These are phyloP conservation scores for Oncorhynchus nerka DNA, from an alignment of 2,113 vertebrate genomes.

Conservation along the genomic window DNA sequence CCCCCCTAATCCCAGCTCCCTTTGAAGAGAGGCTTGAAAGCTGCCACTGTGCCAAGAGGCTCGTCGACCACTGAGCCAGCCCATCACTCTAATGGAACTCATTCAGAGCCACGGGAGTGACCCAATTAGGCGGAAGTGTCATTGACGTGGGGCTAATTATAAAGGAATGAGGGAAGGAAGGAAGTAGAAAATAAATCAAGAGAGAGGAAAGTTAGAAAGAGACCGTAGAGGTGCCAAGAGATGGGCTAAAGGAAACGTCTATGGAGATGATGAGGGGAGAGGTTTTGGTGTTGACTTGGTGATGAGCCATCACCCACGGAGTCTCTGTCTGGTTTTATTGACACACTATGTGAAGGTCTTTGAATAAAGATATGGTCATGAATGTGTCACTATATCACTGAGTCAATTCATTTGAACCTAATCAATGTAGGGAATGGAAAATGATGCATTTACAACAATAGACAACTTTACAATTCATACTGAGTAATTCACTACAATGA, in stretches of 20 bases:
- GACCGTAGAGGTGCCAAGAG: neutral
- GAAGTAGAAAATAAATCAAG: neutral
- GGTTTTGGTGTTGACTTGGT: no score
- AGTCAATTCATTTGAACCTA: no score
- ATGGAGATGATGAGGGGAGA: no score
- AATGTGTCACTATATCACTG: no score
- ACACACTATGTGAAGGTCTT: no score
- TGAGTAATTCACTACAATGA: neutral
- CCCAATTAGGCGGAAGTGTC: conserved; percentile 17
- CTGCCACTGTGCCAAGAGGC: conserved; percentile 47
- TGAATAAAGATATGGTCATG: no score
- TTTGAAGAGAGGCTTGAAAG: conserved; percentile 55
- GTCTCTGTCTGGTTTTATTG: no score
- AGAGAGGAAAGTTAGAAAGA: neutral
- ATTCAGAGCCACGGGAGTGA: conserved; percentile 25
- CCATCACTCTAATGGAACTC: conserved; percentile 24
- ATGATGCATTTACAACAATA: neutral
- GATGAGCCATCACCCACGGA: no score
- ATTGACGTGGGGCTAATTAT: neutral
- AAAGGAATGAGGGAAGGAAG: neutral
- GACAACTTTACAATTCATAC: neutral
- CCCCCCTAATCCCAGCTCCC: conserved; percentile 40
- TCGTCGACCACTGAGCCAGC: conserved; percentile 23
- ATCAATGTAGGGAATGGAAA: no score
- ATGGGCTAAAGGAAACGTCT: no score